phyloP scores from a whole-genome alignment of 2,888 invertebrate species.

The Protonemura montana region DNA sequence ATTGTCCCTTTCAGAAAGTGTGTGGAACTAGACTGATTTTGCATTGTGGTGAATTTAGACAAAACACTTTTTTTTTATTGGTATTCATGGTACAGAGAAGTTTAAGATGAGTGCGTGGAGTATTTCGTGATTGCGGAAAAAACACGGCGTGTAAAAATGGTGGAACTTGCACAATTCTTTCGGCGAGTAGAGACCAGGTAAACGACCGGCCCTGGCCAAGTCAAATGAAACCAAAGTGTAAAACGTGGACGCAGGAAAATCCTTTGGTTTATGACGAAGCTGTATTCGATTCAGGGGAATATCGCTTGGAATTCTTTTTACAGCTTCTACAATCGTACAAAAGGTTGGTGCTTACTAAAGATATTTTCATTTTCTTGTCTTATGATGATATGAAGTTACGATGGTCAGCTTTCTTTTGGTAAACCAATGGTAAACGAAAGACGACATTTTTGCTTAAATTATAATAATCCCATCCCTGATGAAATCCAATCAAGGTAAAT shows the following conservation, averaged over 20 bases:
- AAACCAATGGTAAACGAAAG: background rate
- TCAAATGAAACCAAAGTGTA: background rate
- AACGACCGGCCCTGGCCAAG: background rate
- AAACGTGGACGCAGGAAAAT: background rate
- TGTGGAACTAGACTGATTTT: too few relatives aligned
- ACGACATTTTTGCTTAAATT: background rate
- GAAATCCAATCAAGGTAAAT: background rate
- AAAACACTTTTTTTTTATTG: too few relatives aligned
- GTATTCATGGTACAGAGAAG: too few relatives aligned
- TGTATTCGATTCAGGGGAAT: background rate
- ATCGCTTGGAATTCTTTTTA: background rate
- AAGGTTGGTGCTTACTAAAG: background rate
- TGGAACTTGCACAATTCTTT: too few relatives aligned
- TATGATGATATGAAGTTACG: background rate
- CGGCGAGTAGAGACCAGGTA: background rate
- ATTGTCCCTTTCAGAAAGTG: too few relatives aligned
- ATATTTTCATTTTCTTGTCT: background rate
- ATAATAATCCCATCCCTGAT: conserved; percentile 4
- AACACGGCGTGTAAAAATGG: too few relatives aligned
- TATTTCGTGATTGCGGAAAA: too few relatives aligned
- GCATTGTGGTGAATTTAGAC: too few relatives aligned
- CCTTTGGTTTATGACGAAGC: background rate
- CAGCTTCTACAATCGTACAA: background rate
- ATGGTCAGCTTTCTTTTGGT: background rate
- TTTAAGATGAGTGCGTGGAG: too few relatives aligned